Percentiles rank a stretch among this genome's conserved stretches.
Evolutionary conservation across 1,140 invertebrate species (phyloP).

Genomic region (Diachasma alloeum): DNA sequence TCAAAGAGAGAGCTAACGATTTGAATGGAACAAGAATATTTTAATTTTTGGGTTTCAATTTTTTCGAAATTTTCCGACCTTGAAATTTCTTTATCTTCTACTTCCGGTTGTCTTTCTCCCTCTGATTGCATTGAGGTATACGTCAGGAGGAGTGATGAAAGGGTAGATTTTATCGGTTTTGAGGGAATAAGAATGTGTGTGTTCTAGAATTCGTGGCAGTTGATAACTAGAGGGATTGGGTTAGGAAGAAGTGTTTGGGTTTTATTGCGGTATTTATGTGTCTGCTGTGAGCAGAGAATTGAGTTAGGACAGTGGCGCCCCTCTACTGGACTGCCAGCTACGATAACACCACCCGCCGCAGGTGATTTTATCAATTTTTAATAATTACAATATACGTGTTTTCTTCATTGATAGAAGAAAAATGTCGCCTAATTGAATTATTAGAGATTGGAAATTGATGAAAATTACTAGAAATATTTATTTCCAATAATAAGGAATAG

Average conservation of each 20-base stretch:
- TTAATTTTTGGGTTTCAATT: background rate
- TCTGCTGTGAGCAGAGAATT: constrained; percentile 50
- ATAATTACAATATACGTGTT: background rate
- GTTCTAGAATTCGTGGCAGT: background rate
- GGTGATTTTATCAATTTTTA: constrained; percentile 43
- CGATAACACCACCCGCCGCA: constrained; percentile 54
- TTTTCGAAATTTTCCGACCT: background rate
- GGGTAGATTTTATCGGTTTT: background rate
- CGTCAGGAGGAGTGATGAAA: background rate
- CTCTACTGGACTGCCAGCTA: constrained; percentile 59
- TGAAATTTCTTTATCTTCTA: background rate
- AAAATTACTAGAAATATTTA: too few species aligned
- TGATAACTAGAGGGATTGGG: background rate
- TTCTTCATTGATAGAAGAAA: too few species aligned
- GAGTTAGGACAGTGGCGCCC: constrained; percentile 57
- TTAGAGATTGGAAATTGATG: too few species aligned
- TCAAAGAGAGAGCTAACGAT: background rate
- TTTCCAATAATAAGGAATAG: too few species aligned
- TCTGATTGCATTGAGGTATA: background rate
- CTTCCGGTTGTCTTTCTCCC: background rate
- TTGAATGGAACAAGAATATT: background rate
- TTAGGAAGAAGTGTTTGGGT: background rate
- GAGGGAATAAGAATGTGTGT: background rate
- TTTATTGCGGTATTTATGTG: constrained; percentile 36
- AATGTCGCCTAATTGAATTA: too few species aligned